Conservation (phyloP, 2,797 vertebrate species). For the Pseudomugil tenellus region DNA sequence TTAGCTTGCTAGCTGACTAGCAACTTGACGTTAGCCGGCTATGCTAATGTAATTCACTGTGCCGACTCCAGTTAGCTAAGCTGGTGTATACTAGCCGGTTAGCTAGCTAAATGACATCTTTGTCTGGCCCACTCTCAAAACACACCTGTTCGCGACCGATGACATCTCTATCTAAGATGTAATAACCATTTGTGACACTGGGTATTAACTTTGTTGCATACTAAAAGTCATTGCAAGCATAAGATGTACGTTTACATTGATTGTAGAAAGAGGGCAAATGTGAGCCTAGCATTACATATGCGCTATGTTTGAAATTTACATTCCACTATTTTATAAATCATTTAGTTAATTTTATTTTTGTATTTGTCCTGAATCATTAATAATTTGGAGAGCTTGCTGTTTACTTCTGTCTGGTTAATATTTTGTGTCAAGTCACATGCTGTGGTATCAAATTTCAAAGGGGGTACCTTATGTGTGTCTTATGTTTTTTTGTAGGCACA, state of each 20-base stretch:
- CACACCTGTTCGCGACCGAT: conserved; percentile 6
- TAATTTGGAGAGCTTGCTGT: conserved; percentile 1
- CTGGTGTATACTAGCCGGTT: conserved; percentile 22
- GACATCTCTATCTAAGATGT: conserved; percentile 31
- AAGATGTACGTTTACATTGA: conserved; percentile 9
- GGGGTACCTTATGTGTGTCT: conserved; percentile 28
- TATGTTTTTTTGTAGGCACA: conserved; percentile 56
- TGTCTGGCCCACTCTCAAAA: conserved; percentile 37
- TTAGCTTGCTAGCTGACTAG: conserved; percentile 46
- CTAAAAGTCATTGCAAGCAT: conserved; percentile 29
- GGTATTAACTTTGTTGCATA: conserved; percentile 18
- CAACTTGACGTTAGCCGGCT: conserved; percentile 49
- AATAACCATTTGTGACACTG: background rate
- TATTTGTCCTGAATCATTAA: background rate
- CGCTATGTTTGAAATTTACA: background rate
- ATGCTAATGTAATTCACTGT: conserved; percentile 40
- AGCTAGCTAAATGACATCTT: conserved; percentile 44
- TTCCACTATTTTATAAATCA: background rate
- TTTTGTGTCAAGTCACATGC: conserved; percentile 30
- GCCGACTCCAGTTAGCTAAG: background rate
- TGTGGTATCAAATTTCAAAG: conserved; percentile 55
- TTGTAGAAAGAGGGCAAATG: background rate
- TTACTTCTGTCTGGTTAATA: conserved; percentile 17
- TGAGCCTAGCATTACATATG: background rate
- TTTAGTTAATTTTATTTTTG: background rate